These are phyloP conservation scores for Amorpha juglandis DNA, from an alignment of 2,888 invertebrate genomes.

Conservation along the genomic window DNA sequence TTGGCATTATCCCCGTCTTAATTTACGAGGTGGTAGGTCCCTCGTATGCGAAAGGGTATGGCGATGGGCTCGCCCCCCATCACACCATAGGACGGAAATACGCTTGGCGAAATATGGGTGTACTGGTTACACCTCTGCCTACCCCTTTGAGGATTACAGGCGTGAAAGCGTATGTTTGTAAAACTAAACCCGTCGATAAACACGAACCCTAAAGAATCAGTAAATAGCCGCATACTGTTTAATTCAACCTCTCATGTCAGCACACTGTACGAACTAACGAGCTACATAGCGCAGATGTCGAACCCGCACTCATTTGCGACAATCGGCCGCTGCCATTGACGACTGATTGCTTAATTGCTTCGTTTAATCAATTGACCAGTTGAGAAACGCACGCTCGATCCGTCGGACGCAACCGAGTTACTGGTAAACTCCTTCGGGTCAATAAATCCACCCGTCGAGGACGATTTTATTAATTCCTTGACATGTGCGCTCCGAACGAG, in stretches of 20 bases:
- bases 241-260: conserved; percentile 23
- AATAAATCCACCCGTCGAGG: conserved; percentile 73
- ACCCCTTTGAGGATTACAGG: no score
- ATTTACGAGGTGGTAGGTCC: no score
- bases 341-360: conserved; percentile 83
- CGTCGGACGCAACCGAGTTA: conserved; percentile 59
- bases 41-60: no score
- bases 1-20: no score
- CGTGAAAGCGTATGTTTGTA: no score
- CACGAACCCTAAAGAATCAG: not conserved
- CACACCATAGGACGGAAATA: no score
- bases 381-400: conserved; percentile 68
- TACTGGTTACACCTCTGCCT: no score
- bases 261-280: conserved; percentile 31
- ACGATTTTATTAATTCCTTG: conserved; percentile 62
- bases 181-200: not conserved
- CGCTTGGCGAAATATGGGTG: no score
- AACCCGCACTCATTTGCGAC: conserved; percentile 80
- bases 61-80: no score
- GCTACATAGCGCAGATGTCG: conserved; percentile 57
- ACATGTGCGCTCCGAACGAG: conserved; percentile 25
- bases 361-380: conserved; percentile 83
- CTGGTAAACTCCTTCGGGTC: conserved; percentile 64
- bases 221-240: conserved; percentile 19
- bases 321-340: conserved; percentile 71